Evolutionary conservation across 2,113 vertebrate species (phyloP), one percentile per base, ranked within the genome.

Genomic region (Chaetodon auriga): DNA sequence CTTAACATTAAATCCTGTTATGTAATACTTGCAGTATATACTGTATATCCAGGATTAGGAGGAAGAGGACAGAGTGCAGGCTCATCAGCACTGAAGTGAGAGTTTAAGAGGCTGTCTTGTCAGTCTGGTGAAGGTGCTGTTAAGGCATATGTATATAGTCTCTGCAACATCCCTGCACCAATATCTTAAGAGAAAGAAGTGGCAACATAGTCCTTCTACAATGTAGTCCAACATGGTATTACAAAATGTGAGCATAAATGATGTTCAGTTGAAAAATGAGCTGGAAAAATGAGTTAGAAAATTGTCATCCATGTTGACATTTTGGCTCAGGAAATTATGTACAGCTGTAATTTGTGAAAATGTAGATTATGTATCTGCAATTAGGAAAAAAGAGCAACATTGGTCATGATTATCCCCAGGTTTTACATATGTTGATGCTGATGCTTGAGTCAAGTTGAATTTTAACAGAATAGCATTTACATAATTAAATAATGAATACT

Each of bases 11-110:
- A 66, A 18, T 49, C 19, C 35, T 23, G 30, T 11, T 7, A 18
- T 46, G 63, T 46, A 45, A 30, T 15, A 54, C 61, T 15, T 35
- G 36, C 36, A 55, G 23, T 30, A 58, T 68, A 8, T 9, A 54
- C 49, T 45, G 15, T 60, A 18, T 57, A 35, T 55, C 36, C 36
- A 65, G 74, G 74, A 76, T 76, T 65, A 76, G 36, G n/a, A 68
- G 36, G 30, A 79, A 1, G 45, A 69, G 54, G 35, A 43, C 21
- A 61, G 35, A 69, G 53, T 51, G 21, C 41, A 23, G 54, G 41
- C 30, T 70, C 57, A 62, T 70, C 66, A 61, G 45, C n/a, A 10
- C 43, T 68, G 41, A 36, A 68, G 76, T 51, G 21, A 68, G 54
- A 68, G 64, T 41, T 78, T 36, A 68, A 53, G 8, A 18, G 55